Conservation (phyloP, 2,797 vertebrate genomes). For the Cynodonichthys magdalenae region DNA sequence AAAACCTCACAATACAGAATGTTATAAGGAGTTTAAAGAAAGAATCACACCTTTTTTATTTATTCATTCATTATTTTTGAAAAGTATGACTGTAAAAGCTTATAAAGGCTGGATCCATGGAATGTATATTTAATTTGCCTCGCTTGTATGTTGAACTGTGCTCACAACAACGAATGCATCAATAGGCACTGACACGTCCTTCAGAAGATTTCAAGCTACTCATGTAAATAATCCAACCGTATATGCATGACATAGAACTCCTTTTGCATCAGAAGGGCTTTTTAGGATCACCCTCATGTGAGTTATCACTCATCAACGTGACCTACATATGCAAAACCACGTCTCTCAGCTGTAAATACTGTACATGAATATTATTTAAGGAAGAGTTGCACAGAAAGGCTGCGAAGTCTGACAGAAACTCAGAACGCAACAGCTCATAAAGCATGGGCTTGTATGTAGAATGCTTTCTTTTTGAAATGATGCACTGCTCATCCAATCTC, state of each 20-base stretch:
- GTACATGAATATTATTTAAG: constrained; percentile 48
- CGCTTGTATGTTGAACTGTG: not conserved
- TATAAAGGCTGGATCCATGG: no score
- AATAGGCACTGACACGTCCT: no score
- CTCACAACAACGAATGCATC: not conserved
- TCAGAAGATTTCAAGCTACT: constrained; percentile 23
- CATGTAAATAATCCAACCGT: constrained; percentile 65
- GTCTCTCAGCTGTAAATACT: constrained; percentile 70
- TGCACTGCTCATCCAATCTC: constrained; percentile 66
- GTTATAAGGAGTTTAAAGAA: not conserved
- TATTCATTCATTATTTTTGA: not conserved
- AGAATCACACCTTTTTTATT: not conserved
- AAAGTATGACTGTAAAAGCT: not conserved
- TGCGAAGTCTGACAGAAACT: constrained; percentile 36
- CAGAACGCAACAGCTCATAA: constrained; percentile 47
- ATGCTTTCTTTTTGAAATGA: constrained; percentile 55
- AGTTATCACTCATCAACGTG: constrained; percentile 39
- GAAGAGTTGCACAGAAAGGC: constrained; percentile 53
- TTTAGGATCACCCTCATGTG: constrained; percentile 56
- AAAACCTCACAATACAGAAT: no score
- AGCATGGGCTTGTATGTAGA: no score
- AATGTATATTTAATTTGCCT: constrained; percentile 6
- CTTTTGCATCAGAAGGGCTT: constrained; percentile 71
- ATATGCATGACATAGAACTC: constrained; percentile 67
- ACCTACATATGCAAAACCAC: constrained; percentile 50